Percentiles rank a stretch among this genome's conserved stretches.
phyloP scores from a whole-genome alignment of 2,888 invertebrate genomes.

The Chorisops tibialis region DNA sequence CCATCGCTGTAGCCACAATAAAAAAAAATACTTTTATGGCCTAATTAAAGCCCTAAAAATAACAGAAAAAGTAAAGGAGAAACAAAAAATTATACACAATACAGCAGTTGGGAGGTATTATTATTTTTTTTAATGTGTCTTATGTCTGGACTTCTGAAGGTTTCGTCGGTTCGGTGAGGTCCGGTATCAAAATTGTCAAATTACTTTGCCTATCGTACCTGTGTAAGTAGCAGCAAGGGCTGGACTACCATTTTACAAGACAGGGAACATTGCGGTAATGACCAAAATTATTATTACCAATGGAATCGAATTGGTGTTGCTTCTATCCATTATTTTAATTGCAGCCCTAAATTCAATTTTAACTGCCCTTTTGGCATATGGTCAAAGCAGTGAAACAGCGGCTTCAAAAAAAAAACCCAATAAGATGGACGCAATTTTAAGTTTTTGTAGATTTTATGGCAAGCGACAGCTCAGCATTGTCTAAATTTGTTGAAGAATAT shows the following conservation, averaged over 20 bases:
- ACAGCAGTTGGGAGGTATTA: no score
- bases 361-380: conserved; percentile 15
- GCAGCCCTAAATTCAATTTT: conserved; percentile 19
- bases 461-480: conserved; percentile 4
- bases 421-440: neutral
- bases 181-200: no score
- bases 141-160: no score
- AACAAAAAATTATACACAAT: neutral
- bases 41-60: conserved; percentile 31
- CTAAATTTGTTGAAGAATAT: conserved; percentile 2
- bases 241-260: no score
- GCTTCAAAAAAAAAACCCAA: no score
- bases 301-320: neutral
- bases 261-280: no score
- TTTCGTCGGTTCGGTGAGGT: no score
- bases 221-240: no score
- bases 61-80: conserved; percentile 26
- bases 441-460: conserved; percentile 1
- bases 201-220: no score
- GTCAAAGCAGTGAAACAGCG: neutral
- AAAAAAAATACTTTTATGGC: conserved; percentile 30
- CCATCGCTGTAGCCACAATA: conserved; percentile 15
- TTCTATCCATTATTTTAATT: conserved; percentile 18
- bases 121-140: no score
- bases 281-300: no score